phyloP scores from a whole-genome alignment of 1,140 invertebrate genomes.

The Centruroides sculpturatus region DNA sequence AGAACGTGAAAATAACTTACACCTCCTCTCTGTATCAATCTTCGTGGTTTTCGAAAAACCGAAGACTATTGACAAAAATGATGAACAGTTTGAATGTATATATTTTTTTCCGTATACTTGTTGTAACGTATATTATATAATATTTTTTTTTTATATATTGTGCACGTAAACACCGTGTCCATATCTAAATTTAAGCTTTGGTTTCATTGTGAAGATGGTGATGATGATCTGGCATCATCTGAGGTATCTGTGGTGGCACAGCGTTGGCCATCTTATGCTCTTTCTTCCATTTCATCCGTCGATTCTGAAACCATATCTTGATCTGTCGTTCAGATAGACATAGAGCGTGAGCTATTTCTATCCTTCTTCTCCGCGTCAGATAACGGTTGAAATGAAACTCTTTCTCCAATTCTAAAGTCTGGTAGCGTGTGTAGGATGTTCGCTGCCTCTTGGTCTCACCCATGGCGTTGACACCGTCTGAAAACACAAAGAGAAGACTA shows the following conservation, averaged over 20 bases:
- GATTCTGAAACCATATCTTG: constrained; percentile 73
- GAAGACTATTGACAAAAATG: no score
- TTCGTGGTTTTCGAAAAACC: no score
- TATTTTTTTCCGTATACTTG: no score
- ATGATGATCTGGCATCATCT: constrained; percentile 32
- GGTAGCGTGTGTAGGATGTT: constrained; percentile 89
- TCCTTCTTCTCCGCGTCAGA: constrained; percentile 50
- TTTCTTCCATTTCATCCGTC: constrained; percentile 99
- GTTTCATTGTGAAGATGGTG: constrained; percentile 6
- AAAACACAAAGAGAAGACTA: constrained; percentile 26
- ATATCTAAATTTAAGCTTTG: background rate
- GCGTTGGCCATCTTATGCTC: constrained; percentile 93
- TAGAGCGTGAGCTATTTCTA: constrained; percentile 77
- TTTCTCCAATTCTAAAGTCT: constrained; percentile 46
- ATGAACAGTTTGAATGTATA: no score
- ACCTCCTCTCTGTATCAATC: no score
- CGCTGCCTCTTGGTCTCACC: constrained; percentile 88
- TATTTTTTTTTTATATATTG: no score
- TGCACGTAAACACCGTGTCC: no score
- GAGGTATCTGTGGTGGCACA: constrained; percentile 22
- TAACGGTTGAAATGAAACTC: constrained; percentile 50
- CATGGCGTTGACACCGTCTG: constrained; percentile 87
- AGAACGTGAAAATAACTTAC: no score
- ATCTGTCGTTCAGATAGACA: constrained; percentile 79
- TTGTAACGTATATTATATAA: no score